Evolutionary conservation across 2,888 invertebrate species (phyloP).

Genomic region (Caenorhabditis japonica): DNA sequence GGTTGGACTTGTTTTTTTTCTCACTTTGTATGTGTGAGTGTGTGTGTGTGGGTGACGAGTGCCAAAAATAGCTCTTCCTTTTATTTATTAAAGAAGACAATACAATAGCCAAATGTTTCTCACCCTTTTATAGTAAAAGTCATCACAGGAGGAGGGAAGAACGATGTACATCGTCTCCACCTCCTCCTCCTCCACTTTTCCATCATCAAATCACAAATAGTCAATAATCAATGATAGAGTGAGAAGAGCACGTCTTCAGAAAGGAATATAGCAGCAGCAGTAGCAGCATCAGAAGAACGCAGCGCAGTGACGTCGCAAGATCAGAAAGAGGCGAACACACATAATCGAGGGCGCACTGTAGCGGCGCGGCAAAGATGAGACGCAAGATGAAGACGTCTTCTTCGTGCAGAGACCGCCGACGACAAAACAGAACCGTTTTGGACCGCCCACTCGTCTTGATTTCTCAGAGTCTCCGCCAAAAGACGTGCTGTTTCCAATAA

Average conservation of each 20-base stretch:
- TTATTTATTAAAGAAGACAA: not conserved
- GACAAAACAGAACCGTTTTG: slow-evolving; percentile 1
- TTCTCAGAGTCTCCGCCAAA: slow-evolving; percentile 9
- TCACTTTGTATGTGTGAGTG: no score
- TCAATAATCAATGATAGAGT: slow-evolving; percentile 39
- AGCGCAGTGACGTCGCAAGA: slow-evolving; percentile 48
- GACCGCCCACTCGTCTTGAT: slow-evolving; percentile 18
- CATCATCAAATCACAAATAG: slow-evolving; percentile 11
- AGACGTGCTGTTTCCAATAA: slow-evolving; percentile 5
- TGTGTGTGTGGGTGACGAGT: no score
- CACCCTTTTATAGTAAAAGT: slow-evolving; percentile 38
- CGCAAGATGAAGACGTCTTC: no score
- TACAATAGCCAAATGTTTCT: not conserved
- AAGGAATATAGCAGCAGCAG: slow-evolving; percentile 24
- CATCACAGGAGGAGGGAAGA: slow-evolving; percentile 24
- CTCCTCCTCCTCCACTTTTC: slow-evolving; percentile 11
- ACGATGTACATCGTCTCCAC: slow-evolving; percentile 12
- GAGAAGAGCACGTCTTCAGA: slow-evolving; percentile 9
- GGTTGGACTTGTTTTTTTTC: no score
- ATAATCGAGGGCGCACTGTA: slow-evolving; percentile 19
- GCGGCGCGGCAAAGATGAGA: no score
- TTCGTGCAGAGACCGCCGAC: slow-evolving; percentile 4
- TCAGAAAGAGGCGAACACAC: slow-evolving; percentile 51
- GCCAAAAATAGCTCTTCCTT: not conserved
- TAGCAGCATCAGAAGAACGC: slow-evolving; percentile 38